Conservation (phyloP, 1,140 invertebrate species). For the Pachypsylla venusta region DNA sequence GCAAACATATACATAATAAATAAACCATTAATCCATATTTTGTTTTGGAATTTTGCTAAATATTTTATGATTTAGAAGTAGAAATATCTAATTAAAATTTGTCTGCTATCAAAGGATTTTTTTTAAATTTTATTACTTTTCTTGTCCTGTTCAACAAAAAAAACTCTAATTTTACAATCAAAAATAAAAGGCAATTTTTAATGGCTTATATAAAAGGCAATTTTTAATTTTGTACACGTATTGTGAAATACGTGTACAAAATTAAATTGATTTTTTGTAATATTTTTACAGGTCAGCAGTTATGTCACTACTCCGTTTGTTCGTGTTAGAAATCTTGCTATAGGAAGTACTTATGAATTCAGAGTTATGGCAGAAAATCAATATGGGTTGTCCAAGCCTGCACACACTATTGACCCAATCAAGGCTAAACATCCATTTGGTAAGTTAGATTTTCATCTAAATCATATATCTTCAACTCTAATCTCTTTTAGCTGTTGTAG, state of each 20-base stretch:
- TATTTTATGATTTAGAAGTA: no score
- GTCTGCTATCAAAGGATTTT: no score
- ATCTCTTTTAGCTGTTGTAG: no score
- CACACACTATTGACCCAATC: conserved; percentile 71
- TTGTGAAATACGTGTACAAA: conserved; percentile 11
- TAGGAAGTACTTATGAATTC: conserved; percentile 91
- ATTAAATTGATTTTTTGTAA: conserved; percentile 2
- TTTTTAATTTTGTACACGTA: background rate
- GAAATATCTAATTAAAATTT: no score
- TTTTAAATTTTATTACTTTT: no score
- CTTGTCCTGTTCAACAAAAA: no score
- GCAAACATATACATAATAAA: no score
- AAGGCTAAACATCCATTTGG: conserved; percentile 90
- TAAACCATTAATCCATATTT: no score
- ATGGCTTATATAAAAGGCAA: background rate
- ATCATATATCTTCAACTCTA: background rate
- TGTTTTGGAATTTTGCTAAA: no score
- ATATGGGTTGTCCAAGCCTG: conserved; percentile 87
- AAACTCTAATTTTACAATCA: no score
- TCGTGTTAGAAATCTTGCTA: conserved; percentile 75
- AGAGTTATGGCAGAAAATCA: conserved; percentile 95
- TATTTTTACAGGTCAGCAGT: conserved; percentile 49
- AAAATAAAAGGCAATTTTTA: no score
- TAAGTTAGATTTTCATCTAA: conserved; percentile 23
- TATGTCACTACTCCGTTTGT: conserved; percentile 79